Evolutionary conservation across 2,797 vertebrate genomes (phyloP), one percentile per base, ranked within the genome.

Genomic region (Notolepis coatsorum): DNA sequence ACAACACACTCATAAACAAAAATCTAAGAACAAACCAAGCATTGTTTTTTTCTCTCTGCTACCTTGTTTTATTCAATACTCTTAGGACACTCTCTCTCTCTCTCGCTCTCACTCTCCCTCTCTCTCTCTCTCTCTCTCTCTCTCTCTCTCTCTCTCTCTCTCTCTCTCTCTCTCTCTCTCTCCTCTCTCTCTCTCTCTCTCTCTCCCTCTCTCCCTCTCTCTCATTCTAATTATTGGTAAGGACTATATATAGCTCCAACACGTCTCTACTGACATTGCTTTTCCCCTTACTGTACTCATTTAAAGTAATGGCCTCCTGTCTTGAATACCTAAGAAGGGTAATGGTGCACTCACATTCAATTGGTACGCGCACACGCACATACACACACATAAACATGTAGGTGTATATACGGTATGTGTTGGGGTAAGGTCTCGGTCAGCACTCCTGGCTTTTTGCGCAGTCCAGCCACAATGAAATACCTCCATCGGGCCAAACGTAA

Each of bases 401-500:
- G 10, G 47, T 31, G 27, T 33, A 27, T 12, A 27, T 33, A 28
- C 12, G 17, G 12, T 18, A 9, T 20, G 28, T 5, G 5, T 23
- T 51, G 28, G 50, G 46, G 49, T 60, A 64, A 71, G 48, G 67
- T 54, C 73, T 62, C 54, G 15, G 68, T 85, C 80, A 84, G 87
- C 82, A 76, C 50, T 82, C 57, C 70, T 73, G 77, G 56, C 68
- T 17, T 13, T 69, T 5, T 24, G 33, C 57, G 53, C 51, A 6
- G 37, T 48, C 49, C 31, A 65, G 59, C 68, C 59, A 63, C 70
- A 68, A 65, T 65, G 58, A 80, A 77, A 82, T 65, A 58, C 61
- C 50, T 73, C 80, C 70, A 84, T 86, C 63, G 56, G 24, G 54
- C 41, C 76, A 70, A 87, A 83, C 80, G 77, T 73, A 77, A 81